phyloP scores from a whole-genome alignment of 2,797 vertebrate genomes.

The Rallus crepitans region DNA sequence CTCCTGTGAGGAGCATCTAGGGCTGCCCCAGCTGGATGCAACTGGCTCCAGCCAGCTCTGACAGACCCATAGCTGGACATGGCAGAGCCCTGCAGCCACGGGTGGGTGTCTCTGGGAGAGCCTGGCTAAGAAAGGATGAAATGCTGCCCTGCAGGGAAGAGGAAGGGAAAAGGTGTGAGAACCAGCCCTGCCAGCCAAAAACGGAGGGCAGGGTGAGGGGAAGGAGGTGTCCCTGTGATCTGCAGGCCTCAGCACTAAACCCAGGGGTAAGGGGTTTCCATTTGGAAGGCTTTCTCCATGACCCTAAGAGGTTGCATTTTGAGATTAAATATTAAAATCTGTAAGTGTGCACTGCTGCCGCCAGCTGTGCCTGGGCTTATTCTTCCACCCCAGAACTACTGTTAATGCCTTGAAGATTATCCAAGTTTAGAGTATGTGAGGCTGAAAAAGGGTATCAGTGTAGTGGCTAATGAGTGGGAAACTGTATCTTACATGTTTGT shows the following conservation, averaged over 20 bases:
- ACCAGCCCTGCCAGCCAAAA: background rate
- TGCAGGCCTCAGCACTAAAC: background rate
- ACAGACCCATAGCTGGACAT: rapidly evolving
- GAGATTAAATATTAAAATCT: background rate
- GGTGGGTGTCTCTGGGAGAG: rapidly evolving
- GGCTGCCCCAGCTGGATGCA: background rate
- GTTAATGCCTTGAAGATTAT: background rate
- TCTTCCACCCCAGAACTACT: background rate
- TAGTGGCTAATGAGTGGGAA: background rate
- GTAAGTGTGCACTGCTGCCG: rapidly evolving
- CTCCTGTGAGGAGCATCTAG: background rate
- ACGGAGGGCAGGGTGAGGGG: background rate
- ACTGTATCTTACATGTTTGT: background rate
- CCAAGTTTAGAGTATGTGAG: background rate
- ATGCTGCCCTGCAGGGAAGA: background rate
- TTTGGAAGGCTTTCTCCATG: background rate
- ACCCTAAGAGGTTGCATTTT: background rate
- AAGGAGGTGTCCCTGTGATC: rapidly evolving
- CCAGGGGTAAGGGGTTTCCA: background rate
- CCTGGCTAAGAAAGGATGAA: background rate
- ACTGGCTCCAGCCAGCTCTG: rapidly evolving
- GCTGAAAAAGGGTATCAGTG: background rate
- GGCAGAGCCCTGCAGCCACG: rapidly evolving
- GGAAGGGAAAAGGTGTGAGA: background rate
- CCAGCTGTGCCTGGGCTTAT: rapidly evolving